Evolutionary conservation across 2,113 vertebrate genomes (phyloP).

Genomic region (Melanerpes aurifrons): DNA sequence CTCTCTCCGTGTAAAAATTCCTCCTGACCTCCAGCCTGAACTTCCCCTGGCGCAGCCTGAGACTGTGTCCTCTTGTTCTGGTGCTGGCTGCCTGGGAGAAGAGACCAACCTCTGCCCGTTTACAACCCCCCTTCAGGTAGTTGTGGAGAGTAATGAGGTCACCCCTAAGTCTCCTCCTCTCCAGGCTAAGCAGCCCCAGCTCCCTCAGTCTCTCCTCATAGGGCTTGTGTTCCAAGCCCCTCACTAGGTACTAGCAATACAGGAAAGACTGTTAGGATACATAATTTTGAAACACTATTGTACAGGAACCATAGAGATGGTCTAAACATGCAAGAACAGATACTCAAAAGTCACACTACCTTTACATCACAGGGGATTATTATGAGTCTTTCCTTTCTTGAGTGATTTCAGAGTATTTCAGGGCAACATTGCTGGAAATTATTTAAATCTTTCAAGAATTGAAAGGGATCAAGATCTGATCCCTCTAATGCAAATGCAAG

Average conservation of each 20-base stretch:
- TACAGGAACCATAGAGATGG: neutral
- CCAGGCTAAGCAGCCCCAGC: no score
- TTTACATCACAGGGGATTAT: neutral
- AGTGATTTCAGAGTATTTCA: neutral
- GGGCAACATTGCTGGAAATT: neutral
- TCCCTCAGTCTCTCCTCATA: no score
- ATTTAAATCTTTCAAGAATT: neutral
- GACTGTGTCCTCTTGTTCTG: no score
- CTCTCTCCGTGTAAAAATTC: no score
- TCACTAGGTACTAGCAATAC: neutral
- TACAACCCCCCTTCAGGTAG: no score
- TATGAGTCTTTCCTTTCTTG: neutral
- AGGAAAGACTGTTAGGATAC: neutral
- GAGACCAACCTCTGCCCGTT: no score
- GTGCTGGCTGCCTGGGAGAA: no score
- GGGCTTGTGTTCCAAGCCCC: no score
- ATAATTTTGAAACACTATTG: neutral
- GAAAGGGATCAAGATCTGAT: neutral
- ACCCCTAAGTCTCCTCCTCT: no score
- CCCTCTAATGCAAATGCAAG: neutral
- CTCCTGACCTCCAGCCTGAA: no score
- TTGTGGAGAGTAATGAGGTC: no score
- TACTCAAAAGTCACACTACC: neutral
- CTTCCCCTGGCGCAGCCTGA: no score
- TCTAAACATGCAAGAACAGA: neutral